These are phyloP conservation scores for Andrena minutula DNA, from an alignment of 2,888 invertebrate genomes.

Conservation along the genomic window DNA sequence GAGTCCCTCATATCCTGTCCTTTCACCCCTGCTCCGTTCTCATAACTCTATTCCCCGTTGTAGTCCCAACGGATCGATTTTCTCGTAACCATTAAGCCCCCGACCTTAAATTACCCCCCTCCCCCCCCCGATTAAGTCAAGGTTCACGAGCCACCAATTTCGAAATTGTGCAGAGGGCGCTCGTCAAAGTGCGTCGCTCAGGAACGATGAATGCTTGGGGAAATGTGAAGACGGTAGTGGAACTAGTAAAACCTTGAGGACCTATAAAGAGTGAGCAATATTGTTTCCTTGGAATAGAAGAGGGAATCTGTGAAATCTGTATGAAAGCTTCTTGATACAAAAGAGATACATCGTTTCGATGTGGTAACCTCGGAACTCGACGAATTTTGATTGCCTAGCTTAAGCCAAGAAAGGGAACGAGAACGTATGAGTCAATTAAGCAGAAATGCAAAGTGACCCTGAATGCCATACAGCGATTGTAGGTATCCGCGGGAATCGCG, in stretches of 20 bases:
- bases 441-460: constrained; percentile 27
- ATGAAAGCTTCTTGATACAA: too few relatives aligned
- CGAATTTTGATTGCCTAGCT: not conserved
- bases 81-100: constrained; percentile 39
- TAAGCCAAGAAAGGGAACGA: not conserved
- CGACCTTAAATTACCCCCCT: constrained; percentile 50
- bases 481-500: constrained; percentile 29
- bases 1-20: constrained; percentile 32
- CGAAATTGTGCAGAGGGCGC: constrained; percentile 38
- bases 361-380: too few relatives aligned
- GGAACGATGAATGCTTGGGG: not conserved
- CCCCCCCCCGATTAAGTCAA: constrained; percentile 28
- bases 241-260: too few relatives aligned
- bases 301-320: too few relatives aligned
- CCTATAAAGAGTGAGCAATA: too few relatives aligned
- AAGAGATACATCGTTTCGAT: too few relatives aligned
- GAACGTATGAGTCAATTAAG: constrained; percentile 36
- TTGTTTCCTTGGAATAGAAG: too few relatives aligned
- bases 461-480: constrained; percentile 25
- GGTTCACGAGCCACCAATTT: constrained; percentile 45
- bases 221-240: too few relatives aligned
- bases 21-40: constrained; percentile 16
- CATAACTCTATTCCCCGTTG: constrained; percentile 38
- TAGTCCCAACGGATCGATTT: constrained; percentile 51
- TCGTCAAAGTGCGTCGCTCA: constrained; percentile 5